These are phyloP conservation scores for Temnothorax longispinosus DNA, from an alignment of 1,140 invertebrate species.

Conservation along the genomic window DNA sequence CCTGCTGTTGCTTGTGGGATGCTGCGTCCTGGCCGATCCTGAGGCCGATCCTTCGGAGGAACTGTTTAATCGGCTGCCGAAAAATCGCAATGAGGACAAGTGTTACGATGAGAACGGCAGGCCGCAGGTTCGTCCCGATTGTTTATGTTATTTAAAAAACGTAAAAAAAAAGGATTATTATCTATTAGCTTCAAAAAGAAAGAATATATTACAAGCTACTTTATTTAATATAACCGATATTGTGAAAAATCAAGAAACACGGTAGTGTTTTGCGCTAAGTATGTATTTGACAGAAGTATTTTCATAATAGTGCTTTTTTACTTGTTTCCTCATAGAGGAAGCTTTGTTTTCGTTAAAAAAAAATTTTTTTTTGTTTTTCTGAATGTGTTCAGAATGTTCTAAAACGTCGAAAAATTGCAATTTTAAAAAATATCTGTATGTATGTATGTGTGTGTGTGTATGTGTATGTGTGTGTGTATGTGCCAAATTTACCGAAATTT, in stretches of 20 bases:
- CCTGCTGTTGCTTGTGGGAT: constrained; percentile 34
- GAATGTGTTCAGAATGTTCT: too few relatives aligned
- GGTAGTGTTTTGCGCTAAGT: too few relatives aligned
- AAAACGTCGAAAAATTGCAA: too few relatives aligned
- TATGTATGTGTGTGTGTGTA: too few relatives aligned
- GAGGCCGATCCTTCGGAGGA: constrained; percentile 77
- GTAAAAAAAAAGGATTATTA: background rate
- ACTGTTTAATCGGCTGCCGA: constrained; percentile 69
- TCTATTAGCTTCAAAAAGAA: background rate
- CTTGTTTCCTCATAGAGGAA: too few relatives aligned
- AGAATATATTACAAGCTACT: background rate
- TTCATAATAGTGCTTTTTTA: background rate
- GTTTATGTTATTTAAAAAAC: background rate
- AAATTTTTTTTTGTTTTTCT: too few relatives aligned
- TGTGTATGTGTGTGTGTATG: too few relatives aligned
- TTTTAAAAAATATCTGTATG: too few relatives aligned
- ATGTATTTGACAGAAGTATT: background rate
- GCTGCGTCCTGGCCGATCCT: constrained; percentile 74
- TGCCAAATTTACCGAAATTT: too few relatives aligned
- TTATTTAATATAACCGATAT: background rate
- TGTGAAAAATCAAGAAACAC: background rate
- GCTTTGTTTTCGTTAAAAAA: too few relatives aligned
- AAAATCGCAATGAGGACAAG: constrained; percentile 80
- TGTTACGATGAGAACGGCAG: constrained; percentile 81
- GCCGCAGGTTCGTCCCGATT: constrained; percentile 79